Percentiles rank a stretch among this genome's conserved stretches.
Evolutionary conservation across 2,888 invertebrate genomes (phyloP).

Genomic region (Phytoseiulus persimilis): DNA sequence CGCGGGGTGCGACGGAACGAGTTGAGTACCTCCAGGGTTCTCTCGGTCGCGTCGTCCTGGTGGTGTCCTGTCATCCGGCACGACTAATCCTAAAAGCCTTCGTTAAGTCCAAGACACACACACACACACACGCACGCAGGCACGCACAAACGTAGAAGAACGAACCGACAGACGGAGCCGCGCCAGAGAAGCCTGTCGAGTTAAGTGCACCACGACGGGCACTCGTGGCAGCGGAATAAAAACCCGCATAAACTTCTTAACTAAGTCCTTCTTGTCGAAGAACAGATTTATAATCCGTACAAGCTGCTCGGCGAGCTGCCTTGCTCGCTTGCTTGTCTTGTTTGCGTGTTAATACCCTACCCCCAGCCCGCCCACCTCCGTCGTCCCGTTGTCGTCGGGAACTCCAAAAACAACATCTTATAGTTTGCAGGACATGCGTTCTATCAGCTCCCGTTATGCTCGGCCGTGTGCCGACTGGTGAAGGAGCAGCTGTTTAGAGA

Average conservation of each 20-base stretch:
- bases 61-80: conserved; percentile 5
- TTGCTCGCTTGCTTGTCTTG: background rate
- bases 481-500: background rate
- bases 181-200: background rate
- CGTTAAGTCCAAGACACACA: conserved; percentile 36
- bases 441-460: background rate
- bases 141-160: background rate
- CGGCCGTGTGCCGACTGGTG: background rate
- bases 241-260: conserved; percentile 38
- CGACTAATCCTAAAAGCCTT: conserved; percentile 32
- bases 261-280: conserved; percentile 13
- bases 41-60: background rate
- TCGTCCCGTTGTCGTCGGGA: background rate
- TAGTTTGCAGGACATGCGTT: background rate
- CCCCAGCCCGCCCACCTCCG: background rate
- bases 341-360: background rate
- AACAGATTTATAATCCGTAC: conserved; percentile 5
- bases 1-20: background rate
- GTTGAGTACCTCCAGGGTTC: background rate
- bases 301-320: background rate
- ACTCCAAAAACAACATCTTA: background rate
- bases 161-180: background rate
- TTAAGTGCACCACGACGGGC: background rate
- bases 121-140: background rate
- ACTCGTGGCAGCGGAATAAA: conserved; percentile 15